Evolutionary conservation across 2,888 invertebrate genomes (phyloP), one percentile per base, ranked within the genome.

Genomic region (Lathronympha strigana): DNA sequence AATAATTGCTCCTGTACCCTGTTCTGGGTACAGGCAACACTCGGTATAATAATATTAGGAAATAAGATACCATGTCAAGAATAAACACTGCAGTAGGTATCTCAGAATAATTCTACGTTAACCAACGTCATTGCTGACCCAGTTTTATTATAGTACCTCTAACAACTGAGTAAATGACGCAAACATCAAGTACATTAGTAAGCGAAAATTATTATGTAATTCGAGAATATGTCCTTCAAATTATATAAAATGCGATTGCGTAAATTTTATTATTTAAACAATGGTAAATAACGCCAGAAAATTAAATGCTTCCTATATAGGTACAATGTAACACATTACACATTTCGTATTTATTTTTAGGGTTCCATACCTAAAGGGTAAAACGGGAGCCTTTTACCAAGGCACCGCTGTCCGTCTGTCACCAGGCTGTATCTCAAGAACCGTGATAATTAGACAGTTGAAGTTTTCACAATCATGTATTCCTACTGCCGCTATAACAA

Each of bases 81-180:
- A 58, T 50, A 55, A 53, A 63, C 49, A 36, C 57, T 31, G 23
- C 23, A 31, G 49, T 19, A 43, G 28, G 45, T 43, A 40, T 51
- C 43, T 58, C 19, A 58, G 58, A 64, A 45, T 58, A 64, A 45
- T 64, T 45, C 51, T 45, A 64, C 21, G 58, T 33, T 63, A 61
- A 69, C 69, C 78, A 78, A 79, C 79, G 78, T 80, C 78, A 79
- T 15, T 45, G 36, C 50, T 72, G 77, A 72, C 79, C 77, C 72
- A 78, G 70, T 75, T 74, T n/a, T 73, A 67, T 68, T 57, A 73
- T 73, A 70, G 71, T 72, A 64, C 67, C 64, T 64, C 61, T 58
- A 58, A 58, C 19, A 15, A 49, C 50, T 33, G 40, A 47, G 47
- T 60, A 60, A 63, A 60, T 58, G 58, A 64, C 58, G 64, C 51